Conservation (phyloP, 2,888 invertebrate species). For the Chrysopilus asiliformis region DNA sequence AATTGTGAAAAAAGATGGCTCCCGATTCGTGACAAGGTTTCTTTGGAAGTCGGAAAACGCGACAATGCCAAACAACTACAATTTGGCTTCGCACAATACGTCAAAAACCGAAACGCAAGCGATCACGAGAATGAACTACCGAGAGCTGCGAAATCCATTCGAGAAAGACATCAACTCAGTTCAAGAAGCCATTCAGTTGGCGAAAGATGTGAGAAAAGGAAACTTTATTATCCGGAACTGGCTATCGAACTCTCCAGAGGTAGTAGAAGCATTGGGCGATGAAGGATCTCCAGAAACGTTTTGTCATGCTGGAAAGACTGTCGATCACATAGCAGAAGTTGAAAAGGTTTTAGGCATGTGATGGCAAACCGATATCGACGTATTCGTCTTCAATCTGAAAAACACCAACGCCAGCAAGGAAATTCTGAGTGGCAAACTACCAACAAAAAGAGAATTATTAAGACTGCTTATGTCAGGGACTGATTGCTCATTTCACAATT, state of each 20-base stretch:
- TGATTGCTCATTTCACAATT: not conserved
- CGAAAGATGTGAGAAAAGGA: constrained; percentile 11
- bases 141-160: constrained; percentile 13
- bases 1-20: constrained; percentile 1
- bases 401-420: not conserved
- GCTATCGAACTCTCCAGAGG: constrained; percentile 17
- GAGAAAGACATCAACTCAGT: constrained; percentile 14
- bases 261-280: constrained; percentile 3
- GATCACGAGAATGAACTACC: too few species aligned
- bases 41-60: constrained; percentile 14
- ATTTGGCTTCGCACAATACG: constrained; percentile 15
- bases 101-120: too few species aligned
- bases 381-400: not conserved
- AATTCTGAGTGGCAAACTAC: not conserved
- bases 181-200: constrained; percentile 15
- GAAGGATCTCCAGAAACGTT: too few species aligned
- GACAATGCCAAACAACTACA: constrained; percentile 13
- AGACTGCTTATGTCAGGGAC: constrained; percentile 10
- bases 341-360: constrained; percentile 4
- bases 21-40: constrained; percentile 10
- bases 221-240: constrained; percentile 16
- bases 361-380: not conserved
- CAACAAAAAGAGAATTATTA: constrained; percentile 1
- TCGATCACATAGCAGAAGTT: constrained; percentile 8
- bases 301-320: too few species aligned